Evolutionary conservation across 1,140 invertebrate genomes (phyloP).

Genomic region (honey bee (Apis mellifera)): Amel_HAv3.1 CM009932.2:14309501-14310000

Average conservation of each 20-base stretch:
- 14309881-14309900: slow-evolving; percentile 59
- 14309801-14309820: background rate
- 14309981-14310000: no score
- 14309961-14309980: slow-evolving; percentile 56
- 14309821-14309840: slow-evolving; percentile 28
- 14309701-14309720: no score
- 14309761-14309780: background rate
- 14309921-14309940: slow-evolving; percentile 52
- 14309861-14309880: slow-evolving; percentile 62
- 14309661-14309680: no score
- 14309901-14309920: slow-evolving; percentile 68
- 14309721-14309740: background rate
- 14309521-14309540: no score
- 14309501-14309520: no score
- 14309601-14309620: no score
- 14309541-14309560: no score
- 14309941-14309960: slow-evolving; percentile 67
- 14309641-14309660: no score
- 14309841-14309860: slow-evolving; percentile 53
- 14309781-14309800: background rate
- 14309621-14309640: no score
- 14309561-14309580: no score
- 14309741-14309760: background rate
- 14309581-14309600: no score
- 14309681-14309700: no score